Evolutionary conservation across 2,797 vertebrate species (phyloP), one percentile per base, ranked within the genome.

Genomic region (Cichlasoma orientale): DNA sequence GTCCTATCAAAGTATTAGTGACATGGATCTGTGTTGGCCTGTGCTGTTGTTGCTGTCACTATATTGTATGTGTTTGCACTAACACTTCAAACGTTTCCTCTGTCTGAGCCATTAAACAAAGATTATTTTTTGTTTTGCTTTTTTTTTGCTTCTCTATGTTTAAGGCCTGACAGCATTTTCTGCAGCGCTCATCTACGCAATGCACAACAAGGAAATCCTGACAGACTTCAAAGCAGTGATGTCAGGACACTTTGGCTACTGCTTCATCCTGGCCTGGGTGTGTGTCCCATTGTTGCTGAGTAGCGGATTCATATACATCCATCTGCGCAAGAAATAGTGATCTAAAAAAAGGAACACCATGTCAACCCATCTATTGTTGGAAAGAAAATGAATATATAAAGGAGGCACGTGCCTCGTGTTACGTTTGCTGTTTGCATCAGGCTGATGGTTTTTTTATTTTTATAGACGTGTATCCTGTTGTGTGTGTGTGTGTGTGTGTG

Each of bases 301-400:
- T 72, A 98, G 97, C 0, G 97, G 97, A 3, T 9, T 96, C 77
- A 91, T 97, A 82, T 98, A 98, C 80, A 95, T 97, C 88, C 96
- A 97, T 88, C 92, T 98, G 79, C 95, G 97, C 63, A 98, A 98
- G 89, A 96, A 96, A 72, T 94, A 97, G 87, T 97, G 94, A 96
- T 11, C 36, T n/a, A 47, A 68, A 50, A 19, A 36, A 69, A 3
- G 4, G 16, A 21, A 69, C 27, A 31, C 5, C 38, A 41, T 50
- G 21, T 76, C 29, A 68, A 36, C 19, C n/a, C 23, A 23, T 14
- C 59, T 2, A 33, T 7, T 31, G 4, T 53, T 79, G 9, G 21
- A 56, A 29, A 71, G 23, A 36, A 25, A 63, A 21, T 0, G 2
- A 47, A n/a, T 27, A 6, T 56, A 58, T 18, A 18, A 6, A 47